Evolutionary conservation across 2,888 invertebrate species (phyloP), one percentile per base, ranked within the genome.

Genomic region (Ommatoiulus sabulosus): DNA sequence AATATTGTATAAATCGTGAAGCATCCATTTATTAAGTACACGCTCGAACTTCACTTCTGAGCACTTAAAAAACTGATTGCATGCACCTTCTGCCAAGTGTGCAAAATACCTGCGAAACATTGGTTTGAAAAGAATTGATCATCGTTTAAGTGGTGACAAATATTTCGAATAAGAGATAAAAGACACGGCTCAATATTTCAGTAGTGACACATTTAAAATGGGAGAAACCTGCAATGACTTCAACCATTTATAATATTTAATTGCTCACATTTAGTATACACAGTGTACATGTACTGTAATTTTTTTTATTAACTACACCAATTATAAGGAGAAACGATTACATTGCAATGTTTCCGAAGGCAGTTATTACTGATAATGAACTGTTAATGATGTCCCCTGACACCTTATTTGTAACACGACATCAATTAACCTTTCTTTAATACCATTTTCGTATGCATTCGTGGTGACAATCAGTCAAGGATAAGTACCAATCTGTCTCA

Each of bases 61-160:
- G 57, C 57, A 57, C 57, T 57, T 57, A 57, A n/a, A 52, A 80
- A 15, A 20, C 72, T 35, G 35, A 80, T 80, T 80, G 6, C n/a
- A n/a, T n/a, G n/a, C 15, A 80, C 35, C 80, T 80, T 80, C 24
- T 72, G 7, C 8, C 20, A 72, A 72, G 6, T 2, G 1, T n/a
- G 35, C 80, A 35, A 80, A 24, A 24, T 80, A 80, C 35, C 12
- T 6, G 80, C 4, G 12, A 80, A 72, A 72, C 8, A 72, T 24
- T 80, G 20, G 80, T 35, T 80, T 24, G 8, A 80, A 20, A 80
- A 35, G 80, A 35, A 80, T 10, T 80, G 3, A 72, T 10, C 72
- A 72, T 8, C 72, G 24, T n/a, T 72, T 72, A 80, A 80, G 80
- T 80, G 35, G 20, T 80, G 80, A 35, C 80, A 80, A 80, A 72